Evolutionary conservation across 2,113 vertebrate genomes (phyloP).

Genomic region (Forbesichthys agassizii): DNA sequence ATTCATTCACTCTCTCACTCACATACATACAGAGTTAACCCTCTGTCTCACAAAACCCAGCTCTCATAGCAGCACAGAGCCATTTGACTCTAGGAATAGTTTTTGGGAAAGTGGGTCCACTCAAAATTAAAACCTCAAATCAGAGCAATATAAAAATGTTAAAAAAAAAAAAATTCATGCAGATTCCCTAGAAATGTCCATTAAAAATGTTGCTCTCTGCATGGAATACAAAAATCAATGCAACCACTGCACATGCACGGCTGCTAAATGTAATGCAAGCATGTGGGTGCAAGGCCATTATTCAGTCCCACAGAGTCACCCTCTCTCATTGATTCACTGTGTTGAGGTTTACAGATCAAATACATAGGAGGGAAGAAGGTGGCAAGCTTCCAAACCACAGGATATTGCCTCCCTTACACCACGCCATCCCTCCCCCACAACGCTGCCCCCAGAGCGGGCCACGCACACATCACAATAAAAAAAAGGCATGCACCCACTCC

Average conservation of each 20-base stretch:
- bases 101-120: constrained; percentile 81
- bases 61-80: constrained; percentile 93
- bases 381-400: neutral
- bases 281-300: constrained; percentile 17
- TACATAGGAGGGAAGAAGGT: neutral
- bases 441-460: neutral
- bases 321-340: no score
- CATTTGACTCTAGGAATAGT: constrained; percentile 73
- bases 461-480: neutral
- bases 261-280: constrained; percentile 29
- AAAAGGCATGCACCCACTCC: neutral
- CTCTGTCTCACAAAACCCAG: constrained; percentile 76
- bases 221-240: constrained; percentile 40
- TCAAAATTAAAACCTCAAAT: constrained; percentile 11
- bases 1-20: constrained; percentile 5
- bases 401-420: neutral
- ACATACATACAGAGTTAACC: constrained; percentile 15
- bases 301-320: no score
- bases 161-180: constrained; percentile 17
- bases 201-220: constrained; percentile 39
- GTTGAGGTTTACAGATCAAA: no score
- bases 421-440: no score
- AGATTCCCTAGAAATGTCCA: constrained; percentile 22
- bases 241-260: constrained; percentile 19
- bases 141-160: constrained; percentile 20